Base-by-base conservation (phyloP, 1,140 invertebrate genomes). In the Rhagoletis pomonella region DNA sequence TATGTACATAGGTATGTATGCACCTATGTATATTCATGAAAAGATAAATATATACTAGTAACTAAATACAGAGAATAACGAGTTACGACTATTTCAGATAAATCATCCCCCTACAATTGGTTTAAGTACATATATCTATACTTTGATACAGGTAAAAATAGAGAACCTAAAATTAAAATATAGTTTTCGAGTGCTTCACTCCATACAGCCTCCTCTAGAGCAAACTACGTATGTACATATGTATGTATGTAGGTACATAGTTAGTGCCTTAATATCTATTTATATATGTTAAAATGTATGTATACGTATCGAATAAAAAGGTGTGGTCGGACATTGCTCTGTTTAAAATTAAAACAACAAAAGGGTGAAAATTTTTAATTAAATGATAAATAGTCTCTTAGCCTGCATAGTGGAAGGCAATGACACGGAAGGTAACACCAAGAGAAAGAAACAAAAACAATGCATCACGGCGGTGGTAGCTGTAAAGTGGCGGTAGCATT, bases 351-450 rank as follows among this genome's bases (percentile, higher is more conserved):
- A 81, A 55, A 29, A 55, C 73, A 19, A 55, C n/a, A 47, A 58
- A 81, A 65, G 85, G 85, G 85, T 86, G 58, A 17, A 50, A n/a
- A 65, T 60, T 86, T 86, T 86, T 86, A 86, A 60, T 86, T 86
- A 86, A 86, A 86, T 86, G 85, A 86, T 86, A 42, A 86, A 86
- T 65, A 86, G 62, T 65, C 44, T 58, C 55, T 29, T 55, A 55
- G 4, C 73, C 17, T 50, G 69, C 47, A 50, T 44, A n/a, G 69
- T 50, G n/a, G 17, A 77, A 44, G 73, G 50, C 73, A 58, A 55
- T 81, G 73, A 81, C 47, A 77, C 44, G 44, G 7, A 55, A 55
- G 44, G 73, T 81, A 81, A n/a, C 47, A 81, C 17, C 1, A 81
- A 81, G 47, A 29, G 12, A 81, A n/a, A 12, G 9, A 55, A n/a